These are phyloP conservation scores for Damaliscus lunatus DNA, from an alignment of 2,113 vertebrate genomes.

Conservation along the genomic window DNA sequence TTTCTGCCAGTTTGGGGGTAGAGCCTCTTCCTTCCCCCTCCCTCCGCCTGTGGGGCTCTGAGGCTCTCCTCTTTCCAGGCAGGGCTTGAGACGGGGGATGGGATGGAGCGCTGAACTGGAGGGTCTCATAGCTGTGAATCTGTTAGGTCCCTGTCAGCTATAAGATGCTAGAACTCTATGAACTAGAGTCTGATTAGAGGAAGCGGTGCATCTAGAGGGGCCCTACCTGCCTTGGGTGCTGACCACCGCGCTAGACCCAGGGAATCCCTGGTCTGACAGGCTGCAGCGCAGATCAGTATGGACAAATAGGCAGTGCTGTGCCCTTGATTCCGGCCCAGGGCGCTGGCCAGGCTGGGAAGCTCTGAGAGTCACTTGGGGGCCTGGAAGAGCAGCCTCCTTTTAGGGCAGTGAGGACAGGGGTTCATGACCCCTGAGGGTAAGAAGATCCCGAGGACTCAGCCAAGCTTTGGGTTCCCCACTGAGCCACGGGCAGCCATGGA, in stretches of 20 bases:
- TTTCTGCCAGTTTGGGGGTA: background rate
- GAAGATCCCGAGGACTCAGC: background rate
- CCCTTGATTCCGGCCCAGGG: background rate
- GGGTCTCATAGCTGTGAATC: background rate
- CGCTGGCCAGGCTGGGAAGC: rapidly evolving
- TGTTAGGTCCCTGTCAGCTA: background rate
- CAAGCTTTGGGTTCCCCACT: background rate
- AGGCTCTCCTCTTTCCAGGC: background rate
- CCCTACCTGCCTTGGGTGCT: rapidly evolving
- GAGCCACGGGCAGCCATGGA: background rate
- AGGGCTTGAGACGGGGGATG: background rate
- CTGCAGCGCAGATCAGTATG: rapidly evolving
- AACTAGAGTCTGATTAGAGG: background rate
- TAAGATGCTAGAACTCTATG: background rate
- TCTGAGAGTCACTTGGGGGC: background rate
- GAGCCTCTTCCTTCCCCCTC: background rate
- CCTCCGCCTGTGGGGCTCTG: background rate
- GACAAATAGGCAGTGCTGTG: background rate
- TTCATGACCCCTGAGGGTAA: background rate
- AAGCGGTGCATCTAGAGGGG: background rate
- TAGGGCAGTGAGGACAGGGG: too few relatives aligned
- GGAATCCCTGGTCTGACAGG: background rate
- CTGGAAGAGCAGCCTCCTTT: background rate
- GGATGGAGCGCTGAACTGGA: rapidly evolving
- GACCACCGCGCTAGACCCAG: background rate